These are phyloP conservation scores for Mylabris sibirica DNA, from an alignment of 2,888 invertebrate genomes.

Conservation along the genomic window DNA sequence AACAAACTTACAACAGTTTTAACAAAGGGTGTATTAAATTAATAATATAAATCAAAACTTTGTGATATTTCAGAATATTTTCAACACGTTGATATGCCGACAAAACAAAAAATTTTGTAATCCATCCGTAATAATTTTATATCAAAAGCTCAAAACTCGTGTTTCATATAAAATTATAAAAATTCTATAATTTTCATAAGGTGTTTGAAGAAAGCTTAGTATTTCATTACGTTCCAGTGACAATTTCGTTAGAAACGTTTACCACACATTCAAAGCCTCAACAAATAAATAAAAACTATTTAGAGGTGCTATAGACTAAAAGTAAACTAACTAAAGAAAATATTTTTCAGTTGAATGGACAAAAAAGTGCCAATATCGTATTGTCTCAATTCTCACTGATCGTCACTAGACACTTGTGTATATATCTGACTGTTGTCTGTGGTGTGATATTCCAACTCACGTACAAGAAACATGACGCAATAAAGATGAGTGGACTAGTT, in stretches of 20 bases:
- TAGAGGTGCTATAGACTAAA: background rate
- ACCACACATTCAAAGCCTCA: background rate
- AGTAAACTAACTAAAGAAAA: background rate
- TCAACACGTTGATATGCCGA: background rate
- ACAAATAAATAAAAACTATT: conserved; percentile 1
- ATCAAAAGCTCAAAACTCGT: no score
- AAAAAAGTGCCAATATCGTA: conserved; percentile 31
- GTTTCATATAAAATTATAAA: no score
- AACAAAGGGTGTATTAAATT: background rate
- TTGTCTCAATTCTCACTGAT: conserved; percentile 47
- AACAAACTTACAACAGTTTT: background rate
- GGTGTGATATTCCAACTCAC: conserved; percentile 48
- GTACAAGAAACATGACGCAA: conserved; percentile 56
- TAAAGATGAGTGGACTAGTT: conserved; percentile 54
- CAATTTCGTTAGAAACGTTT: background rate
- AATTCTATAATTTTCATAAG: background rate
- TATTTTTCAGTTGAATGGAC: background rate
- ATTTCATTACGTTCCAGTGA: background rate
- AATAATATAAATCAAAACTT: background rate
- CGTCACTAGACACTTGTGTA: conserved; percentile 41
- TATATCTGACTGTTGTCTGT: conserved; percentile 49
- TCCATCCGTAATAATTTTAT: no score
- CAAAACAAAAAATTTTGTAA: no score
- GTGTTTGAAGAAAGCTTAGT: background rate
- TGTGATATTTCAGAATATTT: background rate